Evolutionary conservation across 2,888 invertebrate species (phyloP).

Genomic region (Eugnorisma glareosa): DNA sequence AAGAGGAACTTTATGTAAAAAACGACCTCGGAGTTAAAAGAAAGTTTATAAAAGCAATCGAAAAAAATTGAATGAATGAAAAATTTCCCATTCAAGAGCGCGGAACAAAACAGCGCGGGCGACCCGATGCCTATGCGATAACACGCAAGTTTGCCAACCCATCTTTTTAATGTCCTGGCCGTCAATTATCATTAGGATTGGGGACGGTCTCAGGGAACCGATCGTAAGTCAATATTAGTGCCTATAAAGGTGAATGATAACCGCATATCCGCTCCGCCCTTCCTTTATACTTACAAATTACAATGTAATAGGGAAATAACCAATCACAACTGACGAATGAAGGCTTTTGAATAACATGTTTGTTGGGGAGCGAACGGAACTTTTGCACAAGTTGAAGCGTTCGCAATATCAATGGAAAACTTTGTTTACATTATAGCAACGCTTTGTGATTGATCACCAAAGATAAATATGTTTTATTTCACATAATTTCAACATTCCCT

Average conservation of each 20-base stretch:
- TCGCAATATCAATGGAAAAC: constrained; percentile 21
- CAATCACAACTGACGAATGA: constrained; percentile 69
- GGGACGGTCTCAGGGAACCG: constrained; percentile 75
- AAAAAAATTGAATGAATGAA: constrained; percentile 64
- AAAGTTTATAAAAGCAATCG: constrained; percentile 74
- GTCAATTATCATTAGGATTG: constrained; percentile 88
- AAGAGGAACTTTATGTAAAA: constrained; percentile 43
- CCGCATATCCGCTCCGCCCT: constrained; percentile 76
- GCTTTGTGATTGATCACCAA: constrained; percentile 5
- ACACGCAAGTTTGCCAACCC: constrained; percentile 83
- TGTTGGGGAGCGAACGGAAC: constrained; percentile 26
- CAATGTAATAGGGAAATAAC: constrained; percentile 77
- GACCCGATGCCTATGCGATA: constrained; percentile 73
- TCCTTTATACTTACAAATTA: constrained; percentile 77
- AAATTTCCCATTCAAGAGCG: constrained; percentile 71
- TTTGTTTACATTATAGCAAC: constrained; percentile 21
- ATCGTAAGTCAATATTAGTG: constrained; percentile 88
- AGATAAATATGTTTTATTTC: constrained; percentile 3
- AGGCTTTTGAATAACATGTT: constrained; percentile 64
- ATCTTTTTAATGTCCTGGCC: constrained; percentile 84
- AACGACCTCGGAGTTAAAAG: constrained; percentile 59
- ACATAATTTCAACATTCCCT: neutral
- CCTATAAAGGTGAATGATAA: constrained; percentile 88
- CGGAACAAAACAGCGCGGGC: constrained; percentile 61
- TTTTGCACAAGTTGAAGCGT: constrained; percentile 13